Base-by-base conservation (phyloP, 1,140 invertebrate species). In the Zeugodacus cucurbitae region DNA sequence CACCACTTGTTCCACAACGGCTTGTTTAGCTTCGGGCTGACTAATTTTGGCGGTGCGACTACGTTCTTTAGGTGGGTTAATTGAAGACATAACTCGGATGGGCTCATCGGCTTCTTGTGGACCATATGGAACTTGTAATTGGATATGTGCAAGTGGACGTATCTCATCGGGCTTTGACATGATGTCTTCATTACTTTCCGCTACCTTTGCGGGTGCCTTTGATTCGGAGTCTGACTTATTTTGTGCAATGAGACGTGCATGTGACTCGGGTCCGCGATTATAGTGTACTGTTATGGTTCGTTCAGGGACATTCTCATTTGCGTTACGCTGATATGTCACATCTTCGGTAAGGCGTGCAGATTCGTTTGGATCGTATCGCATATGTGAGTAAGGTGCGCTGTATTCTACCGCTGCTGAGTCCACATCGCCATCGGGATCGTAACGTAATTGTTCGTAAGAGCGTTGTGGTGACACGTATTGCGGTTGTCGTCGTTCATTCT, bases 351-450 rank as follows among this genome's bases (percentile, higher is more conserved):
- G 34, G 1, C 91, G 88, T 10, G 89, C 89, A 1, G 91, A 90
- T 26, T 78, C 70, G 6, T 92, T 89, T 8, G 92, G 89, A 70
- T 89, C 89, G 89, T 89, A 91, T 11, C 92, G 89, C 92, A 93
- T 93, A 44, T 90, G 90, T 1, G 92, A 91, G 74, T 93, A 93
- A 4, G 92, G 92, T 2, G 92, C 91, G 87, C 92, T 93, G 17
- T 93, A 93, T 34, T 93, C 89, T 14, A 93, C 82, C 26, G 67
- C 32, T 37, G 67, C 6, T 20, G 48, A 86, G n/a, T 58, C 62
- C 0, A 34, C 57, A 78, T 82, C 70, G n/a, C 54, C 32, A 22
- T 88, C 32, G 37, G 85, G 85, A 10, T 57, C 54, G 17, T 58
- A 57, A 34, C 85, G 85, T 34, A 59, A 29, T 58, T 57, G 48